These are phyloP conservation scores for Fringilla coelebs DNA, from an alignment of 2,797 vertebrate genomes.

Conservation along the genomic window DNA sequence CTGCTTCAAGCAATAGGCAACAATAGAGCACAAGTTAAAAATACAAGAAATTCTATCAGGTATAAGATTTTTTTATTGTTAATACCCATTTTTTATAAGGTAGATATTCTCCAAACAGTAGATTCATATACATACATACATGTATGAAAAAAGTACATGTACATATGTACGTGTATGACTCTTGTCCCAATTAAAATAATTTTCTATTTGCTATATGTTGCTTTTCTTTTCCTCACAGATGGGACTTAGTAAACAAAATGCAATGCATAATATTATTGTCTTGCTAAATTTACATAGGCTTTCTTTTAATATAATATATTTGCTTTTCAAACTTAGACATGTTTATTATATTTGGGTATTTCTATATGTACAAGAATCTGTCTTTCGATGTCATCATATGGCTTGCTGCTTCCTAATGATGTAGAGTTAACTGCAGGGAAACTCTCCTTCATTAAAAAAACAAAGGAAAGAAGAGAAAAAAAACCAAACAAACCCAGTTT, in stretches of 20 bases:
- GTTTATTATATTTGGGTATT: neutral
- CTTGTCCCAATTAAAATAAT: neutral
- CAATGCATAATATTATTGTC: neutral
- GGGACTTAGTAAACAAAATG: neutral
- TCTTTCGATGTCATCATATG: neutral
- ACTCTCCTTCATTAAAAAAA: neutral
- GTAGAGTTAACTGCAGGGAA: neutral
- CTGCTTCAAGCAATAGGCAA: constrained; percentile 29
- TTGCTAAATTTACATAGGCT: neutral
- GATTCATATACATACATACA: neutral
- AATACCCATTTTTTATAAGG: neutral
- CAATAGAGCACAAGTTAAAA: constrained; percentile 1
- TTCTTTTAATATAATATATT: neutral
- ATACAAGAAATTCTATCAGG: neutral
- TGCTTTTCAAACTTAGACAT: accelerated
- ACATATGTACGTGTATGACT: neutral
- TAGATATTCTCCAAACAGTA: neutral
- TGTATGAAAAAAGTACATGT: neutral
- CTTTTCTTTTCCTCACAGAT: neutral
- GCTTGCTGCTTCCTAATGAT: neutral
- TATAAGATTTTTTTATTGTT: neutral
- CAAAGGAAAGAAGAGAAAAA: neutral
- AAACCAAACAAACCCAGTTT: accelerated
- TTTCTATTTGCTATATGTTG: neutral
- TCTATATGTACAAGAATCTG: neutral